Percentiles rank a stretch among this genome's conserved stretches.
phyloP scores from a whole-genome alignment of 1,140 invertebrate genomes.

The Drosophila watanabei region DNA sequence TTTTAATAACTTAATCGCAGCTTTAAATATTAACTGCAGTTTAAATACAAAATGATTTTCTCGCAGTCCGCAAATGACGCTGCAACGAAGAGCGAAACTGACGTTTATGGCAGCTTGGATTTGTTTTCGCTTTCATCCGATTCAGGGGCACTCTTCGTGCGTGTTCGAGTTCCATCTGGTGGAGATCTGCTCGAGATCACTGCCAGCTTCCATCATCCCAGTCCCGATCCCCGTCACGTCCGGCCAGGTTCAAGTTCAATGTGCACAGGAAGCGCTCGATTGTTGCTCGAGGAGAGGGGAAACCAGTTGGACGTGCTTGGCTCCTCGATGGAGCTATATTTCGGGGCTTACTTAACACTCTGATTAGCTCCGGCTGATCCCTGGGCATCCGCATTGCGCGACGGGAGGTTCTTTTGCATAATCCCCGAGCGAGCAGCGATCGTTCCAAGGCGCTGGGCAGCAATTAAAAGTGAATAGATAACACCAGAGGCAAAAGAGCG shows the following conservation, averaged over 20 bases:
- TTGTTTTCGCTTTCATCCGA: conserved; percentile 71
- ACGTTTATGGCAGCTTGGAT: conserved; percentile 37
- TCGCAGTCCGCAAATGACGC: conserved; percentile 3
- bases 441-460: conserved; percentile 52
- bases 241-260: conserved; percentile 79
- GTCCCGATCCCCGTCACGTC: conserved; percentile 54
- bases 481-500: conserved; percentile 21
- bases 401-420: conserved; percentile 63
- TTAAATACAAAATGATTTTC: neutral
- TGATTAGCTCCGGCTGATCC: neutral
- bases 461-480: conserved; percentile 24
- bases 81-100: conserved; percentile 18
- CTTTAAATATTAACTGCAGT: neutral
- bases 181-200: conserved; percentile 10
- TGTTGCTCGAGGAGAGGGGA: conserved; percentile 29
- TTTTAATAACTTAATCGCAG: neutral
- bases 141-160: conserved; percentile 42
- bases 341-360: conserved; percentile 28
- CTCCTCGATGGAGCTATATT: conserved; percentile 29
- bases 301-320: conserved; percentile 67
- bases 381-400: conserved; percentile 51
- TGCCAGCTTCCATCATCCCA: neutral
- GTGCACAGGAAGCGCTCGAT: conserved; percentile 65
- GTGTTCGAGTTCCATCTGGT: conserved; percentile 37
- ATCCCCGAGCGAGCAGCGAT: conserved; percentile 1